phyloP scores from a whole-genome alignment of 1,140 invertebrate species.

The Pectinophora gossypiella region DNA sequence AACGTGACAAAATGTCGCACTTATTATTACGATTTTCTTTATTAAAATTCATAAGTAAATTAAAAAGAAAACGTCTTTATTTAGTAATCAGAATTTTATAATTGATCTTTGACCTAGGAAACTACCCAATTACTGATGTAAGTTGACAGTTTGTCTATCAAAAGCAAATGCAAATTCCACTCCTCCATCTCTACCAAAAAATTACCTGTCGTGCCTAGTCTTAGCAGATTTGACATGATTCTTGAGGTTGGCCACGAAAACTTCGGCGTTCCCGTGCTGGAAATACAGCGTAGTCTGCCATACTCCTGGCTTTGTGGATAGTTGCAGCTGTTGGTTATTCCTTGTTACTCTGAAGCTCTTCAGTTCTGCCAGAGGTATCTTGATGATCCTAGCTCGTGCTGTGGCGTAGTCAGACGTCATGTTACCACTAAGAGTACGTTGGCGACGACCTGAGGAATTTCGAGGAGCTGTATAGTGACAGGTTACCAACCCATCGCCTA shows the following conservation, averaged over 20 bases:
- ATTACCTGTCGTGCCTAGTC: slow-evolving; percentile 78
- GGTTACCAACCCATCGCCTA: too few relatives aligned
- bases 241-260: slow-evolving; percentile 82
- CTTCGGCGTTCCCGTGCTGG: slow-evolving; percentile 88
- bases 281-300: slow-evolving; percentile 89
- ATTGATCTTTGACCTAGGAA: too few relatives aligned
- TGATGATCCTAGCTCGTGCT: slow-evolving; percentile 77
- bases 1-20: too few relatives aligned
- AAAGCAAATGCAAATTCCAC: too few relatives aligned
- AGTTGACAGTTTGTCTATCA: too few relatives aligned
- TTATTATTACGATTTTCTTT: too few relatives aligned
- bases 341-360: slow-evolving; percentile 81
- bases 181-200: too few relatives aligned
- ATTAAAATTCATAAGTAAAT: too few relatives aligned
- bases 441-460: slow-evolving; percentile 57
- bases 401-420: slow-evolving; percentile 70
- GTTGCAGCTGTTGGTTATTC: slow-evolving; percentile 81
- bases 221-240: slow-evolving; percentile 78
- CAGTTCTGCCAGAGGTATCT: slow-evolving; percentile 79
- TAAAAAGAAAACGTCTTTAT: too few relatives aligned
- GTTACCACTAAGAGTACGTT: slow-evolving; percentile 74
- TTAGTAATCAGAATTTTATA: too few relatives aligned
- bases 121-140: too few relatives aligned
- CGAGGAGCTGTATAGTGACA: too few relatives aligned
- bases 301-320: slow-evolving; percentile 84